Percentiles rank a stretch among this genome's conserved stretches.
phyloP scores from a whole-genome alignment of 2,888 invertebrate species.

The Teleogryllus oceanicus region DNA sequence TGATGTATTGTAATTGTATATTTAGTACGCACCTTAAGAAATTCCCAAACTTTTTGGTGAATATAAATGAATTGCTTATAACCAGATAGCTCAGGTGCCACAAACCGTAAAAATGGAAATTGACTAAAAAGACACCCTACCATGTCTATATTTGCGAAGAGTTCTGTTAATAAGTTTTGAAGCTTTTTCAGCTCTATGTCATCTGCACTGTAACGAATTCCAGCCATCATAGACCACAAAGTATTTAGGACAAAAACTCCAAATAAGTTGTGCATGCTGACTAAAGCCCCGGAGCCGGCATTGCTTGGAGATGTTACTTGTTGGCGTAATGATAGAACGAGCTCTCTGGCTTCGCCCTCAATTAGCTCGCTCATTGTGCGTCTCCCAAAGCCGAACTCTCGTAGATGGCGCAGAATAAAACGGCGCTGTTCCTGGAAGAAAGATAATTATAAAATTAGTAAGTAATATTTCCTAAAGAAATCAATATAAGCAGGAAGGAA shows the following conservation, averaged over 20 bases:
- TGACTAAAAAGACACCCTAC: constrained; percentile 76
- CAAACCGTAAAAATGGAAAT: constrained; percentile 65
- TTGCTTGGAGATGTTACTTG: constrained; percentile 43
- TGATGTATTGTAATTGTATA: constrained; percentile 18
- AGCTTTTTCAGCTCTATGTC: constrained; percentile 66
- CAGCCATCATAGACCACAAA: constrained; percentile 80
- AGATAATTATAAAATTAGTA: background rate
- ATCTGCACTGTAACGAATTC: constrained; percentile 55
- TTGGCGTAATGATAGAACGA: constrained; percentile 56
- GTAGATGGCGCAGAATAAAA: constrained; percentile 71
- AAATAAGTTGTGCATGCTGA: constrained; percentile 71
- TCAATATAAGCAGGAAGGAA: too few species aligned
- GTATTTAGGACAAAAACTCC: constrained; percentile 68
- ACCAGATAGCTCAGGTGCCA: constrained; percentile 73
- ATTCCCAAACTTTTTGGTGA: constrained; percentile 54
- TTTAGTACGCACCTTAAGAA: constrained; percentile 18
- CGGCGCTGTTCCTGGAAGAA: constrained; percentile 65
- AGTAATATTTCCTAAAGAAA: too few species aligned
- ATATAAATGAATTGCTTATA: constrained; percentile 69
- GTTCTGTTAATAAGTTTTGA: constrained; percentile 64
- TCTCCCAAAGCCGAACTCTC: constrained; percentile 78
- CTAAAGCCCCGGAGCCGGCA: constrained; percentile 47
- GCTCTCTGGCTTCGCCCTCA: constrained; percentile 63
- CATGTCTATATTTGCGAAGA: constrained; percentile 75
- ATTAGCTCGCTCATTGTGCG: constrained; percentile 71